These are phyloP conservation scores for Struthio camelus DNA, from an alignment of 2,113 vertebrate species.

Conservation along the genomic window DNA sequence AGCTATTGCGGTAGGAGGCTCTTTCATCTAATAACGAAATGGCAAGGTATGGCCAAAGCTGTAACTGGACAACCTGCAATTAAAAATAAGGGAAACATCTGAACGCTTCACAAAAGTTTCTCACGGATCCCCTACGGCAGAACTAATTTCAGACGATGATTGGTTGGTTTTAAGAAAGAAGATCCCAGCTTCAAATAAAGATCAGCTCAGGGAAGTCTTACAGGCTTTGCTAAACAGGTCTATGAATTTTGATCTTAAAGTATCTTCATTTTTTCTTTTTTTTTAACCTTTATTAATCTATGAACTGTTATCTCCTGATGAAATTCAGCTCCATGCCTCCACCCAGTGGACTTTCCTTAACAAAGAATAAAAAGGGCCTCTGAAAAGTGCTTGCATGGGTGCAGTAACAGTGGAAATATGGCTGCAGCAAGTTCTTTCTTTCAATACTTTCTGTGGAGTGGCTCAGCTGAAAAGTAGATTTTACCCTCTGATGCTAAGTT, in stretches of 20 bases:
- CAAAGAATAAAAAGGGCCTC: neutral
- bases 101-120: neutral
- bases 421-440: neutral
- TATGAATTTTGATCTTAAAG: neutral
- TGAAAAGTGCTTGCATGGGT: neutral
- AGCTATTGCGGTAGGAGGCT: neutral
- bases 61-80: neutral
- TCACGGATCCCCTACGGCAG: neutral
- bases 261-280: neutral
- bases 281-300: neutral
- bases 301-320: neutral
- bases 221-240: neutral
- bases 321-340: slow-evolving; percentile 70
- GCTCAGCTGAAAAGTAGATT: neutral
- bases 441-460: neutral
- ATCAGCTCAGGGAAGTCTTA: neutral
- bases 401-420: neutral
- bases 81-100: neutral
- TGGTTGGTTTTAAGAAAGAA: neutral
- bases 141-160: neutral
- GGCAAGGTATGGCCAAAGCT: neutral
- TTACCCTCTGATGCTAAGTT: neutral
- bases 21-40: neutral
- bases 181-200: neutral
- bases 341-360: slow-evolving; percentile 60